phyloP scores from a whole-genome alignment of 2,113 vertebrate species.

The Cebus imitator region DNA sequence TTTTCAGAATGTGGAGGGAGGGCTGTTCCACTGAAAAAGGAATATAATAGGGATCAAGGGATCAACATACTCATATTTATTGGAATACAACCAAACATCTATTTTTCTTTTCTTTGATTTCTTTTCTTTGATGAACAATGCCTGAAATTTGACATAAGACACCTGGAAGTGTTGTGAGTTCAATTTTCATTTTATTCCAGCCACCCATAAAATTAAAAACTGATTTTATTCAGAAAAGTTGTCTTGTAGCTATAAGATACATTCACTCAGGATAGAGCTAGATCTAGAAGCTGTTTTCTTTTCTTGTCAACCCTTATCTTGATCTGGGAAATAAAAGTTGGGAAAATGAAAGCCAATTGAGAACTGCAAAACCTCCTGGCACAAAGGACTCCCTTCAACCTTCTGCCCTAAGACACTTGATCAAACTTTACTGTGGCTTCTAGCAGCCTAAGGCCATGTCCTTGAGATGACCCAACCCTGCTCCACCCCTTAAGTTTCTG shows the following conservation, averaged over 20 bases:
- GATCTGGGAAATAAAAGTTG: not conserved
- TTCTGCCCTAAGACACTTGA: not conserved
- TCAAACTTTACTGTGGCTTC: not conserved
- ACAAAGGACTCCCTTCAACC: not conserved
- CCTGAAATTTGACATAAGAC: not conserved
- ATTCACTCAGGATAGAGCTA: not conserved
- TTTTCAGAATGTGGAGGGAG: not conserved
- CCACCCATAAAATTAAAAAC: not conserved
- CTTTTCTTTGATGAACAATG: not conserved
- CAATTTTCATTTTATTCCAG: not conserved
- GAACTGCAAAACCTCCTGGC: not conserved
- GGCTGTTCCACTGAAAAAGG: not conserved
- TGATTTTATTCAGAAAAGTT: not conserved
- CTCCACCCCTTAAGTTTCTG: not conserved
- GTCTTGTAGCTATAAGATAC: not conserved
- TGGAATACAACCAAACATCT: not conserved
- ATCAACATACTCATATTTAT: not conserved
- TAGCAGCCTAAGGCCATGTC: not conserved
- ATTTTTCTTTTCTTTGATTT: not conserved
- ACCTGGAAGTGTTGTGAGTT: not conserved
- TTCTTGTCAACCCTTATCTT: not conserved
- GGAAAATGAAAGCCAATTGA: not conserved
- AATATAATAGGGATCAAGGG: not conserved
- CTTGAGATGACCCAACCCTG: not conserved
- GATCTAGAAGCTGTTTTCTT: not conserved